These are phyloP conservation scores for Limnephilus lunatus DNA, from an alignment of 2,888 invertebrate genomes.

Conservation along the genomic window DNA sequence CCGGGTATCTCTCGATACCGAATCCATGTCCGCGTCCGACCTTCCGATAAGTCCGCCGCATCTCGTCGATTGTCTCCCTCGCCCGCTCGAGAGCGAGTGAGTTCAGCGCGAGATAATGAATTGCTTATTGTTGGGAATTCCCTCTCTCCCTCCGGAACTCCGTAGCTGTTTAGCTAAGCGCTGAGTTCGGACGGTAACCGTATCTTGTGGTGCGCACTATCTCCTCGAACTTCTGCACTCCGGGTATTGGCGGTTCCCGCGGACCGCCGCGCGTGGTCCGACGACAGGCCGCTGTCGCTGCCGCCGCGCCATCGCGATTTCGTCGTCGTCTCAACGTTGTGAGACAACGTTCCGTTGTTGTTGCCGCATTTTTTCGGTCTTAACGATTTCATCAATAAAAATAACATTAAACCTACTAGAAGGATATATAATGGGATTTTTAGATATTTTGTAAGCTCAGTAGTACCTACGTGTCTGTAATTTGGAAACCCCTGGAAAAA, in stretches of 20 bases:
- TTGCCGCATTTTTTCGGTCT: too few species aligned
- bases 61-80: slow-evolving; percentile 21
- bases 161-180: too few species aligned
- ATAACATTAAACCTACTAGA: neutral
- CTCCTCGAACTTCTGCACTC: slow-evolving; percentile 18
- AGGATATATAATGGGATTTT: neutral
- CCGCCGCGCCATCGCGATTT: too few species aligned
- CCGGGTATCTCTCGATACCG: slow-evolving; percentile 30
- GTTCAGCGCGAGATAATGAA: neutral
- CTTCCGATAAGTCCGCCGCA: slow-evolving; percentile 25
- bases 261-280: slow-evolving; percentile 27
- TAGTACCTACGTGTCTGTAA: too few species aligned
- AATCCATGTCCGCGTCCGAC: slow-evolving; percentile 44
- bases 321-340: too few species aligned
- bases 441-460: neutral
- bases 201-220: neutral
- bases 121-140: slow-evolving; percentile 2
- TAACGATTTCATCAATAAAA: neutral
- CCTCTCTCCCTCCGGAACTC: slow-evolving; percentile 1
- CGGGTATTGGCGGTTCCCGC: slow-evolving; percentile 5
- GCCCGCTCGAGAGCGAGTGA: slow-evolving; percentile 20
- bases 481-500: too few species aligned
- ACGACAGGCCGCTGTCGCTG: neutral
- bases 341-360: too few species aligned
- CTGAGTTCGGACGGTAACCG: neutral